These are phyloP conservation scores for Takifugu rubripes DNA, from an alignment of 2,797 vertebrate species.

Conservation along the genomic window DNA sequence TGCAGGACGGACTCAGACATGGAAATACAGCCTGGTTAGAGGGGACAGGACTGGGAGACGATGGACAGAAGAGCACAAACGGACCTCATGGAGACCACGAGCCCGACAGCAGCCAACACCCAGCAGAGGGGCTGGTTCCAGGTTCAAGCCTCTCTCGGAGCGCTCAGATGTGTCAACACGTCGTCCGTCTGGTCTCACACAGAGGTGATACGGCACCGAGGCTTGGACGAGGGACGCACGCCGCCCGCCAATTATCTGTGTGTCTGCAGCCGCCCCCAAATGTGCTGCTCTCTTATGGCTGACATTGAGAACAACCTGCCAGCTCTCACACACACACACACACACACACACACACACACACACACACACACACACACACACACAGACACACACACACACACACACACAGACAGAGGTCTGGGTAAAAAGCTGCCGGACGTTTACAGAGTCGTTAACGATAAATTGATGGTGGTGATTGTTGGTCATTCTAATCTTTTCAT, in stretches of 20 bases:
- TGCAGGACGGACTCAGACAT: constrained; percentile 73
- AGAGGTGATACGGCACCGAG: constrained; percentile 28
- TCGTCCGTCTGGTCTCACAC: constrained; percentile 36
- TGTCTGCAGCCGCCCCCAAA: constrained; percentile 15
- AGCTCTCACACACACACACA: constrained; percentile 43
- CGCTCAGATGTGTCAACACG: too few species aligned
- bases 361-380: constrained; percentile 17
- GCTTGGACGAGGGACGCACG: constrained; percentile 26
- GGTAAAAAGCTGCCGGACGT: too few species aligned
- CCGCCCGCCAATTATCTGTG: constrained; percentile 21
- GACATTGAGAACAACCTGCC: constrained; percentile 58
- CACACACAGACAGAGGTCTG: not conserved
- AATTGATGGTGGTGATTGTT: too few species aligned
- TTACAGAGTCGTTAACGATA: too few species aligned
- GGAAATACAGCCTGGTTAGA: constrained; percentile 64
- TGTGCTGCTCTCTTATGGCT: constrained; percentile 32
- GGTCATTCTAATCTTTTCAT: constrained; percentile 41
- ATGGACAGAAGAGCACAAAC: too few species aligned
- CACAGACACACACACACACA: constrained; percentile 23
- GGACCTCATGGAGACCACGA: too few species aligned
- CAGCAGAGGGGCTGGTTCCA: too few species aligned
- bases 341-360: constrained; percentile 17
- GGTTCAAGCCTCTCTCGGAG: too few species aligned
- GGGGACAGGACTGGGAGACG: constrained; percentile 1
- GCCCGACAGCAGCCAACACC: too few species aligned